Evolutionary conservation across 1,140 invertebrate genomes (phyloP).

Genomic region (Marisa cornuarietis): DNA sequence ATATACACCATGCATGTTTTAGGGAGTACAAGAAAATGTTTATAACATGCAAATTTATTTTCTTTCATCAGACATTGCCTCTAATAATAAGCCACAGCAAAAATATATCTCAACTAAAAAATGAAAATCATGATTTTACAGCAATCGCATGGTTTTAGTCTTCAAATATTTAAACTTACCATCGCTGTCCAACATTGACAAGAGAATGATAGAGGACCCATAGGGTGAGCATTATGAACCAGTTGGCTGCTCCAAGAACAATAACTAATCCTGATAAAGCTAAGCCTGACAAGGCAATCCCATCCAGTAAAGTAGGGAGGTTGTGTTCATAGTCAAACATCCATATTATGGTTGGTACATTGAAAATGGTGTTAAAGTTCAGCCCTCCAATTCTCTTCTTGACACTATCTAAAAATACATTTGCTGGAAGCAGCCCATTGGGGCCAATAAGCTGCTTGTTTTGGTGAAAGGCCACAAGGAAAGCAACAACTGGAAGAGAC

Average conservation of each 20-base stretch:
- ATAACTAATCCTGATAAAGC: conserved; percentile 57
- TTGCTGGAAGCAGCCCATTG: conserved; percentile 64
- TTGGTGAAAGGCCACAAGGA: conserved; percentile 65
- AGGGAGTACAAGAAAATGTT: no score
- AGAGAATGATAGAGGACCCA: conserved; percentile 67
- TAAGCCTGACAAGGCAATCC: conserved; percentile 58
- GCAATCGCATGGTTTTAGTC: neutral
- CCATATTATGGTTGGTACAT: conserved; percentile 62
- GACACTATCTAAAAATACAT: conserved; percentile 50
- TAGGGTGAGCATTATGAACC: conserved; percentile 60
- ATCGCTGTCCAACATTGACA: conserved; percentile 65
- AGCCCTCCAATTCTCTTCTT: conserved; percentile 27
- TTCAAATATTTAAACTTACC: conserved; percentile 43
- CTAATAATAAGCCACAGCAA: no score
- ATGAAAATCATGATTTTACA: neutral
- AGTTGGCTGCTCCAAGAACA: conserved; percentile 63
- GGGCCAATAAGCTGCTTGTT: conserved; percentile 65
- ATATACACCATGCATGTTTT: no score
- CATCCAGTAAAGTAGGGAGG: conserved; percentile 59
- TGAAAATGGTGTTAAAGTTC: conserved; percentile 29
- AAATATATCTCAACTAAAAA: neutral
- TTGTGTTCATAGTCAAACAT: conserved; percentile 60
- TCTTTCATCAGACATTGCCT: no score
- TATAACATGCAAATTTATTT: no score
- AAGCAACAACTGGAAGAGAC: conserved; percentile 63